Base-by-base conservation (phyloP, 1,140 invertebrate species). In the Brachionus rotundiformis region DNA sequence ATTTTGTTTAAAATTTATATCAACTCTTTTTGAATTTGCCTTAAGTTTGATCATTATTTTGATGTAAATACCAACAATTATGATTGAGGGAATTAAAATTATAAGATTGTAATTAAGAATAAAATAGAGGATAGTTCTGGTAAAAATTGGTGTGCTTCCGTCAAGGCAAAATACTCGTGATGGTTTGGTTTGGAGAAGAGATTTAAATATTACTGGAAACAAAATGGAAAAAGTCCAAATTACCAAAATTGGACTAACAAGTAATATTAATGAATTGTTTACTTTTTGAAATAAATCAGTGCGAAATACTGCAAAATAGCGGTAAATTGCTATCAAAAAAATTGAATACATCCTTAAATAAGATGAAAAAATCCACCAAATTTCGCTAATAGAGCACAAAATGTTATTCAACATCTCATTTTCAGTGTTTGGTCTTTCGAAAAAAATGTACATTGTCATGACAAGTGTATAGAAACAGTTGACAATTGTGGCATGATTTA, bases 341-440 rank as follows among this genome's bases (percentile, higher is more conserved):
- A 71, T 71, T 19, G 65, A 71, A 19, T 71, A 71, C 65, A 71
- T 71, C 39, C 65, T 33, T 1, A 71, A n/a, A 29, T 71, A 71
- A 19, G 29, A 36, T 16, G 65, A 71, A 16, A 71, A 71, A n/a
- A 71, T 71, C 65, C 65, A 71, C 65, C 29, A 36, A n/a, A 71
- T 71, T 71, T 71, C 65, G 19, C 65, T 71, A 36, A 71, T 39
- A 36, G 65, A 71, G 19, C 65, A 71, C n/a, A 71, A 71, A 0
- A 71, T 10, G 10, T 33, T 10, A 36, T 71, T 71, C 13, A 71
- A 39, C 16, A 39, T 36, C 11, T 31, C 27, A 71, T 36, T 23
- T 10, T 31, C 7, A 31, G 65, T 71, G 13, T 71, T n/a, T 36
- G 65, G 65, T 71, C 29, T 13, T n/a, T 71, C 33, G 23, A 33